phyloP scores from a whole-genome alignment of 2,113 vertebrate species.

The Podilymbus podiceps region DNA sequence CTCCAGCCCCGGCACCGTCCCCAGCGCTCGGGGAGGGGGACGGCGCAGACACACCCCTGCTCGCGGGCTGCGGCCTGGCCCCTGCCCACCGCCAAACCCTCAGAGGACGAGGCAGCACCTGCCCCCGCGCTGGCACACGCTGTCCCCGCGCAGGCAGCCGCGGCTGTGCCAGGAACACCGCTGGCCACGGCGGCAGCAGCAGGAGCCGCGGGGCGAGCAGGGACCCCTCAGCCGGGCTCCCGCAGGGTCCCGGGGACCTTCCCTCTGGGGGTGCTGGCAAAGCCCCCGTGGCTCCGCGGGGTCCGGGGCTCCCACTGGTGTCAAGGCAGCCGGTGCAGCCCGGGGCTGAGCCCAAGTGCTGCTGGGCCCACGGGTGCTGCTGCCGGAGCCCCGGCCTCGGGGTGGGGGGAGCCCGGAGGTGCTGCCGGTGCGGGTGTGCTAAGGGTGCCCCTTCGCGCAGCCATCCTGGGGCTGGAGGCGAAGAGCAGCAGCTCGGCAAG shows the following conservation, averaged over 20 bases:
- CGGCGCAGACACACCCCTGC: not conserved
- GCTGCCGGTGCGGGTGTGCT: not conserved
- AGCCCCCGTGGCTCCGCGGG: too few species aligned
- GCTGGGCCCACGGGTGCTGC: not conserved
- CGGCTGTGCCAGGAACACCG: fast-evolving
- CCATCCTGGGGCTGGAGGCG: too few species aligned
- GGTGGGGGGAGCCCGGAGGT: not conserved
- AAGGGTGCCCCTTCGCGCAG: not conserved
- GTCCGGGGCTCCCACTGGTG: not conserved
- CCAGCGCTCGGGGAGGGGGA: not conserved
- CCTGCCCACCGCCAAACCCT: not conserved
- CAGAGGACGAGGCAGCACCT: not conserved
- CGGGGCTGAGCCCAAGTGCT: not conserved
- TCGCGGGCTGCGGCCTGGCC: not conserved
- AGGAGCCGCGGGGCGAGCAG: fast-evolving
- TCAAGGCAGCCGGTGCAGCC: fast-evolving
- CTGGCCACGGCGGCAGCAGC: not conserved
- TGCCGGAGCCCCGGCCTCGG: too few species aligned
- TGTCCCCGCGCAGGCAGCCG: not conserved
- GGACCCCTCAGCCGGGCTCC: not conserved
- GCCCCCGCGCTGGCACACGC: not conserved
- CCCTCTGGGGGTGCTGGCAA: too few species aligned
- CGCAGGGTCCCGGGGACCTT: fast-evolving
- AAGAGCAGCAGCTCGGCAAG: not conserved
- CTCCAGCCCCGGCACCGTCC: not conserved